Evolutionary conservation across 2,113 vertebrate species (phyloP), one percentile per base, ranked within the genome.

Genomic region (Panthera tigris): DNA sequence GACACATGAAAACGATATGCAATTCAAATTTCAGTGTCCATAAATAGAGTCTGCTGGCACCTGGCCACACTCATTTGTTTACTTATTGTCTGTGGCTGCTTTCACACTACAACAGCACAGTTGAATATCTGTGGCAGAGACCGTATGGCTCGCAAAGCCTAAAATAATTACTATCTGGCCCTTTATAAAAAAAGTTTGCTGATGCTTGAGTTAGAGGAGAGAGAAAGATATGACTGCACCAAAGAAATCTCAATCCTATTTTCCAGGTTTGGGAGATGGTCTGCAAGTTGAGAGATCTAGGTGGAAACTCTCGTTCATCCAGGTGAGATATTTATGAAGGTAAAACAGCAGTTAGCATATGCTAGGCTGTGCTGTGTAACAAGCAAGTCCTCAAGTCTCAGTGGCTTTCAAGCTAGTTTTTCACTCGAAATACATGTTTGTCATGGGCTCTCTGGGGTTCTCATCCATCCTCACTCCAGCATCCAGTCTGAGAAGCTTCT

Each of bases 31-130:
- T 94, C 69, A 29, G 2, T 27, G 14, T 65, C 91, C 65, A 9
- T 33, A 86, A 96, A 68, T 80, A 87, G 80, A 97, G 52, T 57
- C 74, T 39, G 21, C 66, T 96, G 80, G 89, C 92, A 63, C 14
- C 14, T 6, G 39, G 48, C 69, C 76, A 82, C 12, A 8, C 19
- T 92, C 27, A 11, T 41, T 85, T 94, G 45, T 93, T 96, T 97
- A 31, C 92, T 78, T 57, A 66, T 81, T 52, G n/a, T 89, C 16
- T 39, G 8, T 80, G 57, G 65, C 25, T 41, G 61, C 25, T 92
- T 95, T 84, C 1, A 19, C 66, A 86, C 8, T 4, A 14, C 25
- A 63, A 4, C 3, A 80, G 39, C n/a, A 19, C 13, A 81, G 48
- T 18, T 23, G 12, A 80, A 41, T 82, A n/a, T 11, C 31, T 31